Base-by-base conservation (phyloP, 2,797 vertebrate genomes). In the Lutjanus campechanus region DNA sequence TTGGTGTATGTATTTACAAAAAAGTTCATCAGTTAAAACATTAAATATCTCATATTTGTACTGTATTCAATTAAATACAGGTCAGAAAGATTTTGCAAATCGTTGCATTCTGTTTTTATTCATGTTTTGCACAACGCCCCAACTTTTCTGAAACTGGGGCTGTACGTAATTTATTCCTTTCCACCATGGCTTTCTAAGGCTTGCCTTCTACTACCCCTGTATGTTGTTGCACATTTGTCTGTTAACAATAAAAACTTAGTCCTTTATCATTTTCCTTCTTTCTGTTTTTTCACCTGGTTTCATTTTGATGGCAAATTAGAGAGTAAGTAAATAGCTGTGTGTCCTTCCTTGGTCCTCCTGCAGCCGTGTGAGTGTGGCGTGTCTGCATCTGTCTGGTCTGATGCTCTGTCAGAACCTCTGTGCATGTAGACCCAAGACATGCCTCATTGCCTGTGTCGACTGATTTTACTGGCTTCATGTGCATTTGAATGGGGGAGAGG, bases 301-400 rank as follows among this genome's bases (percentile, higher is more conserved):
- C 91, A 93, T 95, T 95, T 93, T 95, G 94, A 94, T 93, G 95
- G 77, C 85, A 89, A 90, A 92, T 95, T 96, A 96, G 96, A 94
- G 93, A 96, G 95, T 96, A 96, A 96, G 95, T 96, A 95, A 77
- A 79, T 81, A 83, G 91, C 65, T 91, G 84, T 87, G 91, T 89
- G 89, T 89, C 73, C 59, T 74, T n/a, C 29, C 29, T 29, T 87
- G 90, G 67, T 85, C 82, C 75, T 85, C 77, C 85, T 85, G 84
- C 88, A 87, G 89, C 87, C 65, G 78, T 90, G 85, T 92, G 91
- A 85, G 83, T 92, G 90, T 93, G 85, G 79, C 69, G 69, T 88
- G 89, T 90, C 82, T 88, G 51, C 86, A 89, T 93, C 79, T 89
- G 89, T 93, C 84, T 73, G 87, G 79, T 91, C 88, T 88, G 89